These are phyloP conservation scores for Acrossocheilus wenchowensis DNA, from an alignment of 2,797 vertebrate genomes.

Conservation along the genomic window DNA sequence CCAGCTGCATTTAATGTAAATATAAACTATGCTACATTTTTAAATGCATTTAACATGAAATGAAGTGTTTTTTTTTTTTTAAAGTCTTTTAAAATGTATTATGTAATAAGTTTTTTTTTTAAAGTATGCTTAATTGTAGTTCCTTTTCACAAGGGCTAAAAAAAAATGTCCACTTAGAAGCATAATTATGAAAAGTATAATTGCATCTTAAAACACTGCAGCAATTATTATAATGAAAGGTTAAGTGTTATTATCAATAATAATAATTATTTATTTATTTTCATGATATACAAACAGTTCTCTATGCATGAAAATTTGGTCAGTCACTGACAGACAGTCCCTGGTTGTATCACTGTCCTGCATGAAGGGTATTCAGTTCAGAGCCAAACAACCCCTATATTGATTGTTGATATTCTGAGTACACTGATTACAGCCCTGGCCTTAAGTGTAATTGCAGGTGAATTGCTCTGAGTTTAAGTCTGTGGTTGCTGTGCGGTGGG, in stretches of 20 bases:
- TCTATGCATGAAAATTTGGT: not conserved
- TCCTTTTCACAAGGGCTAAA: not conserved
- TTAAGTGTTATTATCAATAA: not conserved
- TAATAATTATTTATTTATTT: not conserved
- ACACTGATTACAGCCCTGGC: not conserved
- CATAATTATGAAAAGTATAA: not conserved
- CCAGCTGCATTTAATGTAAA: not conserved
- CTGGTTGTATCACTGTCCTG: not conserved
- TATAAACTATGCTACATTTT: not conserved
- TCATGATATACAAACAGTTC: not conserved
- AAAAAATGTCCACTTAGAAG: not conserved
- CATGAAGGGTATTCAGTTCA: slow-evolving; percentile 12
- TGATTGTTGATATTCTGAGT: slow-evolving; percentile 30
- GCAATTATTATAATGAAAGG: no score
- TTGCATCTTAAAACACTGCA: no score
- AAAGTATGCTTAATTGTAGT: not conserved
- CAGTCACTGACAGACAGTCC: not conserved
- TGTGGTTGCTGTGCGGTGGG: slow-evolving; percentile 9
- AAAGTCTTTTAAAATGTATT: not conserved
- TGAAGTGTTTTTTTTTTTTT: not conserved
- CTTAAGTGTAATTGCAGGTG: not conserved
- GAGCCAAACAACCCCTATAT: slow-evolving; percentile 4
- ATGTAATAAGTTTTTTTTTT: not conserved
- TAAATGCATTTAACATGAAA: not conserved
- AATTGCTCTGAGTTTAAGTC: not conserved